Base-by-base conservation (phyloP, 2,113 vertebrate species). In the Eulemur macaco region DNA sequence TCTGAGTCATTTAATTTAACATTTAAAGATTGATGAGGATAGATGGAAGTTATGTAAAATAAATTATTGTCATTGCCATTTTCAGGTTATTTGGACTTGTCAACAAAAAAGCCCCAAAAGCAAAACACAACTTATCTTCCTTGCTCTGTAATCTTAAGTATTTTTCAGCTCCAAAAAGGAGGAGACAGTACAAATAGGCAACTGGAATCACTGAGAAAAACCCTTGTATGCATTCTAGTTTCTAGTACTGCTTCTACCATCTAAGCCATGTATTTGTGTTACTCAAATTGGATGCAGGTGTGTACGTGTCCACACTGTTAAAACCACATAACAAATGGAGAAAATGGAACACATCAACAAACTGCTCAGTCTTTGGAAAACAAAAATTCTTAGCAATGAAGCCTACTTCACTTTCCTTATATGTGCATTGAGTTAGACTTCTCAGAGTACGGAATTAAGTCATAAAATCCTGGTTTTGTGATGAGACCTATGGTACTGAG, bases 211-310 rank as follows among this genome's bases (percentile, higher is more conserved):
- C 39, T 3, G 71, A 97, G 80, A 85, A 77, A 94, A 93, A 21
- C 18, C 34, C 37, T 77, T 71, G 37, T 1, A 1, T 20, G 56
- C 29, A 66, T 80, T 83, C 86, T 54, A 25, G 68, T 31, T n/a
- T 50, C 47, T 84, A 47, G 80, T 56, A 27, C 47, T 60, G 37
- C n/a, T 82, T 47, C 83, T 92, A 64, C 84, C 74, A 92, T 63
- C 34, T 20, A 10, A 84, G 25, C 80, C 78, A 34, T 39, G 86
- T 64, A 64, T 71, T 88, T 7, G 0, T 89, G 86, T 47, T 64
- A 20, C 34, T 85, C 77, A 92, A 42, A 94, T 92, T 81, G 92
- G 64, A 63, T 77, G 69, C 94, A 95, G 87, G 78, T 94, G 81
- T 83, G 74, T 84, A 52, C 54, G 86, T 69, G 27, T 90, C 80